Base-by-base conservation (phyloP, 2,888 invertebrate genomes). In the Silvanus unidentatus region DNA sequence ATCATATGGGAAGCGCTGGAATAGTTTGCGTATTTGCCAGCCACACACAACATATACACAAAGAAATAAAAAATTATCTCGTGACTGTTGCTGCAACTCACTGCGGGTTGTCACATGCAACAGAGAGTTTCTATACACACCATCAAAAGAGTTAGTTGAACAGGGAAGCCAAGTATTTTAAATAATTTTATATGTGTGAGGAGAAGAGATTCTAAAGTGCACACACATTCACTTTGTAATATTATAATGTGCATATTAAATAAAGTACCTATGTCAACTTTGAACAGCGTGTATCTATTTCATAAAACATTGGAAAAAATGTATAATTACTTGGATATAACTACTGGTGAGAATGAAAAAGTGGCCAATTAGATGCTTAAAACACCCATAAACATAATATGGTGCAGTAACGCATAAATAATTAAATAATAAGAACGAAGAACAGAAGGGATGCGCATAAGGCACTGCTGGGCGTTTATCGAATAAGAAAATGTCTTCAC, bases 1-100 rank as follows among this genome's bases (percentile, higher is more conserved):
- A 60, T 60, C 60, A 60, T 60, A 22, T 22, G 22, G 58, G 53
- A 53, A 53, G 56, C 57, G 49, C 56, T 52, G 52, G 54, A 58
- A 59, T 59, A 59, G 59, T 59, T 59, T 48, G 56, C 59, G 57
- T 56, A 59, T 59, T 59, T 57, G 57, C 57, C 44, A 48, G 51
- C 45, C 22, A 22, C 22, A 22, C 8, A 22, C 22, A 22, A 22
- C 22, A n/a, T 8, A 22, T 22, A 22, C 8, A 22, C 22, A 22
- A 22, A 22, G 11, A 42, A 47, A 49, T 52, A 54, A 56, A 59
- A 59, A 59, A 59, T 59, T 51, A 58, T 59, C 56, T 59, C 59
- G 59, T 59, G 59, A 59, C 56, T 53, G 47, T 22, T 46, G 53
- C 55, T 40, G 54, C 56, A 57, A 58, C 50, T 58, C 58, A 57